Evolutionary conservation across 2,113 vertebrate species (phyloP).

Genomic region (Apeltes quadracus): DNA sequence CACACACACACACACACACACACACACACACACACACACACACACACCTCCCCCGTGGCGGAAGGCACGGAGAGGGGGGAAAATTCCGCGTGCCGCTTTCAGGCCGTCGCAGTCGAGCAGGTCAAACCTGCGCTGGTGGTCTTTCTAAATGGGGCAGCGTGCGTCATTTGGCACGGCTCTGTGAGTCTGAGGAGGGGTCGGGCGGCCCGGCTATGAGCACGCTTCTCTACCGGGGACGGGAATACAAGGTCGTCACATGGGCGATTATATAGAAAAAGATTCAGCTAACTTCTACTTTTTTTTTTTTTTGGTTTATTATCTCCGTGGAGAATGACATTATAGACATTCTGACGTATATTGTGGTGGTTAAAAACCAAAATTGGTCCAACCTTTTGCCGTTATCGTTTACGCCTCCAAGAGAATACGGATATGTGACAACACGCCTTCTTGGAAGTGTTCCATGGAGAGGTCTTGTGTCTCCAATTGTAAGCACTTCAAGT

Average conservation of each 20-base stretch:
- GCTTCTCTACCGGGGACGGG: not conserved
- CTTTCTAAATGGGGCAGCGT: slow-evolving; percentile 27
- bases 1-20: slow-evolving; percentile 5
- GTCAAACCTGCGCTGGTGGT: slow-evolving; percentile 12
- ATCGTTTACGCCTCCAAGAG: slow-evolving; percentile 80
- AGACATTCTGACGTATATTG: slow-evolving; percentile 79
- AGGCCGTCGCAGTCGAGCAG: slow-evolving; percentile 8
- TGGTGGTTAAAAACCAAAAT: slow-evolving; percentile 82
- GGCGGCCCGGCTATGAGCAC: slow-evolving; percentile 8
- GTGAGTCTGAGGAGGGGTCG: slow-evolving; percentile 9
- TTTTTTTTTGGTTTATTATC: slow-evolving; percentile 68
- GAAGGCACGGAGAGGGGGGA: slow-evolving; percentile 9
- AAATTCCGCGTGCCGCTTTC: not conserved
- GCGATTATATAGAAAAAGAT: not conserved
- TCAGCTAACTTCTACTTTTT: not conserved
- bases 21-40: not conserved
- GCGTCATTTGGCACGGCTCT: slow-evolving; percentile 29
- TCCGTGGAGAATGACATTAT: slow-evolving; percentile 81
- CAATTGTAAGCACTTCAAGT: slow-evolving; percentile 79
- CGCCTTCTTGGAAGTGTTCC: slow-evolving; percentile 85
- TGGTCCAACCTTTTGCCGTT: slow-evolving; percentile 78
- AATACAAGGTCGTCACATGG: not conserved
- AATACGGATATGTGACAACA: slow-evolving; percentile 86
- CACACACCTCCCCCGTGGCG: slow-evolving; percentile 16
- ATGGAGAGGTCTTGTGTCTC: slow-evolving; percentile 78